Evolutionary conservation across 2,797 vertebrate species (phyloP).

Genomic region (Macropus fuliginosus): DNA sequence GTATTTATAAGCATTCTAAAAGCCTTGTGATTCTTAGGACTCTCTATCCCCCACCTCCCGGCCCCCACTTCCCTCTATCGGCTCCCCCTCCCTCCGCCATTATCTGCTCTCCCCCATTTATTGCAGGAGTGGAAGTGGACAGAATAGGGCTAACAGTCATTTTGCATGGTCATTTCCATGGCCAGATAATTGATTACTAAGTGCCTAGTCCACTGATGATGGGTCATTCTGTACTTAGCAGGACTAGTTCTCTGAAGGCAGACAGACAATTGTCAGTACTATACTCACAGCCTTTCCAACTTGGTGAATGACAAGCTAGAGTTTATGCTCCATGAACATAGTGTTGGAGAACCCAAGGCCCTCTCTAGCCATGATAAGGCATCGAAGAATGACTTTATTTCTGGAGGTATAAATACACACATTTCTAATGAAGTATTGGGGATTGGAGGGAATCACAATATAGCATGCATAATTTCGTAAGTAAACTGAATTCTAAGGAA

Average conservation of each 20-base stretch:
- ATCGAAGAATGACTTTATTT: neutral
- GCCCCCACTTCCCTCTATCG: no score
- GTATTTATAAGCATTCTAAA: neutral
- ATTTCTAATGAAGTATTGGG: neutral
- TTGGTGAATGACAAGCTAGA: neutral
- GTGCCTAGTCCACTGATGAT: neutral
- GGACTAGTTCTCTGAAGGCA: neutral
- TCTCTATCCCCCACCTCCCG: neutral
- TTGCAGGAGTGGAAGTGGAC: neutral
- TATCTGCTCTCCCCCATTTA: neutral
- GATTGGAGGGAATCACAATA: neutral
- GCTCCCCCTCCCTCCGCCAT: neutral
- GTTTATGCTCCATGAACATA: neutral
- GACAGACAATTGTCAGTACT: neutral
- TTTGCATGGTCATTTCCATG: neutral
- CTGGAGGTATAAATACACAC: neutral
- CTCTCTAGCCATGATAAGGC: neutral
- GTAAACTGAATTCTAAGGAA: neutral
- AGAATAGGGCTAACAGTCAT: neutral
- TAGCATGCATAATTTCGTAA: neutral
- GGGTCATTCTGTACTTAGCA: neutral
- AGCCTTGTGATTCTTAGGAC: neutral
- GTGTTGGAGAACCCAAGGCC: neutral
- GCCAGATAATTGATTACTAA: neutral
- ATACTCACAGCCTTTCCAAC: neutral